Base-by-base conservation (phyloP, 2,888 invertebrate species). In the Listrodromus nycthemerus region DNA sequence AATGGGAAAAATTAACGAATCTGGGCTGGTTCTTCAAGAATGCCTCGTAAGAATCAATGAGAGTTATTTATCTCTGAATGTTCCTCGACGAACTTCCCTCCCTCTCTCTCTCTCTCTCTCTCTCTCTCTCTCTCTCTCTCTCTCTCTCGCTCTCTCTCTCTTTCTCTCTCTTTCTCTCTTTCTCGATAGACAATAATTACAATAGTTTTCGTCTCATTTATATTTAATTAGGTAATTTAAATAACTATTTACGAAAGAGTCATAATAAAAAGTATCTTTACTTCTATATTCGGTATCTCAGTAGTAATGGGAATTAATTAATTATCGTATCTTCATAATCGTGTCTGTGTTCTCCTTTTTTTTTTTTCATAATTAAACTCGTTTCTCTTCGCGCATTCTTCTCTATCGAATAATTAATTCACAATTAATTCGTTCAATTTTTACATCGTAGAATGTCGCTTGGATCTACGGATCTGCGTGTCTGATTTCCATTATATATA, bases 181-280 rank as follows among this genome's bases (percentile, higher is more conserved):
- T 1, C 2, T 30, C 2, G 52, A 45, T 45, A 78, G 70, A 84
- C 67, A 84, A 81, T 86, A 58, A 84, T 83, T 79, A 85, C 81
- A 86, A 63, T 78, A 61, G 84, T 89, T 83, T 88, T 80, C 87
- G 85, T 89, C 87, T 89, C 88, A 88, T 89, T 88, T 88, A 87
- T 88, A 82, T 91, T 89, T 88, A 89, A 89, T 90, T 88, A 86
- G 89, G 86, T 89, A 86, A 90, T 90, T 86, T 89, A 88, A 90
- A 89, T 89, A 86, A 88, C 90, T 90, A 91, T 89, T 91, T 89
- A 91, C 88, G 89, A 90, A 90, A 91, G 82, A 88, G 24, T 55
- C 88, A 89, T 91, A 89, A 91, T 90, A 91, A 91, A 91, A 91
- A 89, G 86, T 91, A 89, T 88, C 55, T 55, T 85, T 87, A 88